phyloP scores from a whole-genome alignment of 2,113 vertebrate genomes.

The Antigone vipio region DNA sequence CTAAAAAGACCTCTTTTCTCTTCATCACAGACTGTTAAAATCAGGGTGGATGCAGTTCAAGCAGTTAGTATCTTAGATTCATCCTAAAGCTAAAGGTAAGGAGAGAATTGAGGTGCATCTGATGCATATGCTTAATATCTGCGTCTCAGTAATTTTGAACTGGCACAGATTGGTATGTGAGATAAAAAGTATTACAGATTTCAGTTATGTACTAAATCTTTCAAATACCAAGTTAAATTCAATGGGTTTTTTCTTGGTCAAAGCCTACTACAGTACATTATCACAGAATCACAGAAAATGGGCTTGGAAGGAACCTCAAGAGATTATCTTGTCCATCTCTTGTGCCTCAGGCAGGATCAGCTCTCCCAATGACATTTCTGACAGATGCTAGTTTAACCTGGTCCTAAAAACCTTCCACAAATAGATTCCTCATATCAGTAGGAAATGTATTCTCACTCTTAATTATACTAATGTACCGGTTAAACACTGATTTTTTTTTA shows the following conservation, averaged over 20 bases:
- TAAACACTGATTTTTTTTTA: not conserved
- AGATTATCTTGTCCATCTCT: not conserved
- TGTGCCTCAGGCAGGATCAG: not conserved
- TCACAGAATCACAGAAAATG: not conserved
- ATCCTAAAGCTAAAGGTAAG: not conserved
- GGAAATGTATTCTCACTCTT: not conserved
- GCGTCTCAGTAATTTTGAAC: not conserved
- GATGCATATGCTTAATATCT: accelerated
- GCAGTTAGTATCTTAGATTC: not conserved
- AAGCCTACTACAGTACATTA: not conserved
- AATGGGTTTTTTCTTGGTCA: not conserved
- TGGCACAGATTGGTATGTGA: not conserved
- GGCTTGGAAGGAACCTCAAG: not conserved
- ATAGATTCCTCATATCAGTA: not conserved
- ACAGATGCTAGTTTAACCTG: not conserved
- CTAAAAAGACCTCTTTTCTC: not conserved
- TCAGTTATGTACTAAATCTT: not conserved
- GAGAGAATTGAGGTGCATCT: not conserved
- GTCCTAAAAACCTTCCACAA: not conserved
- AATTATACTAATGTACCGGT: not conserved
- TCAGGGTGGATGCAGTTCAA: not conserved
- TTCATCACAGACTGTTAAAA: not conserved
- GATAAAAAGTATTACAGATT: not conserved
- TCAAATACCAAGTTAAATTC: not conserved
- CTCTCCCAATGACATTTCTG: not conserved